A percentile compares a stretch with the other conserved stretches of the same genome.
phyloP scores from a whole-genome alignment of 2,113 vertebrate genomes.

The Gymnobelideus leadbeateri region DNA sequence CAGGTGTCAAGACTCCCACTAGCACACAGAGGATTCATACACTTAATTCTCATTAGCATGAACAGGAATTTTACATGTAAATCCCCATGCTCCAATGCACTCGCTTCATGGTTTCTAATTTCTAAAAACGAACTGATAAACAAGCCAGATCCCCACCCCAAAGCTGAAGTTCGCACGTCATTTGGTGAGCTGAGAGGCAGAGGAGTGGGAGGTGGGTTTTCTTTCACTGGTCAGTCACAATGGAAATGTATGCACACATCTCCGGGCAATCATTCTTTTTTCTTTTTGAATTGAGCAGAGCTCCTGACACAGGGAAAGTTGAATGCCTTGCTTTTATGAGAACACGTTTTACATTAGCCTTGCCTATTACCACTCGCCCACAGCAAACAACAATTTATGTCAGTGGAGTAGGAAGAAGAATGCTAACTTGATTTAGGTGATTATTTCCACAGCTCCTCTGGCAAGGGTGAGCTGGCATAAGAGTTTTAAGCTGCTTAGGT shows the following conservation, averaged over 20 bases:
- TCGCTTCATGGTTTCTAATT: neutral
- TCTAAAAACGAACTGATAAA: neutral
- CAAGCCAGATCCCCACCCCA: neutral
- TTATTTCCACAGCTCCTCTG: neutral
- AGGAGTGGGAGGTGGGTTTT: neutral
- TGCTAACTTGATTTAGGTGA: neutral
- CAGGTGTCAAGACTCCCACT: neutral
- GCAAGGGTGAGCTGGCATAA: neutral
- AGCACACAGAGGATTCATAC: neutral
- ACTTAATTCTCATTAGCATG: neutral
- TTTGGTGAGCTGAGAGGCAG: neutral
- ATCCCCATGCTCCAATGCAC: neutral
- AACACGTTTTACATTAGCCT: neutral
- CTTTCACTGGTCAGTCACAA: neutral
- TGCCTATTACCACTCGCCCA: neutral
- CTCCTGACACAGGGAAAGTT: neutral
- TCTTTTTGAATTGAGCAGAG: neutral
- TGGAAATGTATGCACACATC: neutral
- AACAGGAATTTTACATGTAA: slow-evolving; percentile 3
- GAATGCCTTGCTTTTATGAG: neutral
- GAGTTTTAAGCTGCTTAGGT: neutral
- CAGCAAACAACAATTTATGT: neutral
- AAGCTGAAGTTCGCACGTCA: neutral
- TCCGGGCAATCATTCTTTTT: neutral
- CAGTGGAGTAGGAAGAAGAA: neutral